Conservation (phyloP, 2,113 vertebrate species). For the Danionella cerebrum region DNA sequence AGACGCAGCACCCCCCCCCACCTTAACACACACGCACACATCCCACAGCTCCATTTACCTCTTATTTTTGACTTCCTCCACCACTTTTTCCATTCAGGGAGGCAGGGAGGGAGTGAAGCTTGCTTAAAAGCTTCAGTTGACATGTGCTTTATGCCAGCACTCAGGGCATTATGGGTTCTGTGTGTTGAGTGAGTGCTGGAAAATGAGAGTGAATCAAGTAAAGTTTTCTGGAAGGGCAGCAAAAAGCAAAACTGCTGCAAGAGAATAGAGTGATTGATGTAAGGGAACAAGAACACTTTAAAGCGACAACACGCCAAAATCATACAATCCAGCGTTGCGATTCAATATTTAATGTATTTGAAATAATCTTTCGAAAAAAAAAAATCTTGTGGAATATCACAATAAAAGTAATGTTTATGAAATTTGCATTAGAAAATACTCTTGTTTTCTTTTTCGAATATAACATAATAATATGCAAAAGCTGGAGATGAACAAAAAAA, state of each 20-base stretch:
- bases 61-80: constrained; percentile 26
- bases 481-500: too few relatives aligned
- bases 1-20: background rate
- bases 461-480: too few relatives aligned
- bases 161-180: constrained; percentile 55
- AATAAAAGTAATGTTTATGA: too few relatives aligned
- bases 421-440: too few relatives aligned
- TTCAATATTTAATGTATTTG: too few relatives aligned
- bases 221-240: background rate
- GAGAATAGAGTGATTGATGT: background rate
- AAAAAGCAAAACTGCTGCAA: too few relatives aligned
- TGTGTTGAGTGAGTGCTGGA: constrained; percentile 56
- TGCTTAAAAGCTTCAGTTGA: constrained; percentile 49
- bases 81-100: constrained; percentile 23
- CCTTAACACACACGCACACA: too few relatives aligned
- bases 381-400: too few relatives aligned
- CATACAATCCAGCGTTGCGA: background rate
- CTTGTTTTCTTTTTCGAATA: too few relatives aligned
- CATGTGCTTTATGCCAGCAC: constrained; percentile 49
- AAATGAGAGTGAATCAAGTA: constrained; percentile 57
- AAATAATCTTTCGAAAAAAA: too few relatives aligned
- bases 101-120: constrained; percentile 43
- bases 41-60: constrained; percentile 34
- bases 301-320: background rate
- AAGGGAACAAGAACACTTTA: background rate